These are phyloP conservation scores for Apostichopus parvimensis DNA, from an alignment of 35 echinoderm and acorn worm genomes.

Conservation along the genomic window DNA sequence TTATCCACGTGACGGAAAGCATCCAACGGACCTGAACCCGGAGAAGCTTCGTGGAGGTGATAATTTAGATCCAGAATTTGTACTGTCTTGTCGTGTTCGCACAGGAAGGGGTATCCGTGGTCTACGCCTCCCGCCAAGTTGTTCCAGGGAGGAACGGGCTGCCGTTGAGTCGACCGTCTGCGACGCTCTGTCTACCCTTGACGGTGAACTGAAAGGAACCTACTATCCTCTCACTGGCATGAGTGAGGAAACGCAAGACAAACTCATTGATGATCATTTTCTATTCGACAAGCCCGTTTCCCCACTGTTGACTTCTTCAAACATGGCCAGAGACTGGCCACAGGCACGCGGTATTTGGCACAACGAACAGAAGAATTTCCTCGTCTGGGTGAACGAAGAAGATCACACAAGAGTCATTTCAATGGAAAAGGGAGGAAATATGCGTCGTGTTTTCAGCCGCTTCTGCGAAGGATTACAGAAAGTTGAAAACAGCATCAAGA, in stretches of 20 bases:
- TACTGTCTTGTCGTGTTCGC: constrained; percentile 90
- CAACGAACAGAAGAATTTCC: constrained; percentile 95
- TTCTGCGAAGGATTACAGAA: constrained; percentile 95
- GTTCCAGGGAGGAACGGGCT: constrained; percentile 69
- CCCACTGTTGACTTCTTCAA: constrained; percentile 80
- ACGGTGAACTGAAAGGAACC: constrained; percentile 73
- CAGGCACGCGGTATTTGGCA: constrained; percentile 96
- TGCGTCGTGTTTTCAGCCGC: constrained; percentile 80
- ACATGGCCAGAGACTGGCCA: constrained; percentile 99
- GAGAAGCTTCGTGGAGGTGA: constrained; percentile 74
- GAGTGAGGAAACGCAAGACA: constrained; percentile 84
- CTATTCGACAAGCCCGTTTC: constrained; percentile 98
- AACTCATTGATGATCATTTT: constrained; percentile 95
- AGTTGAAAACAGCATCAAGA: constrained; percentile 78
- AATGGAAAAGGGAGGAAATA: constrained; percentile 97
- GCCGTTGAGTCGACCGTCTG: constrained; percentile 70
- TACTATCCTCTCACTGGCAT: constrained; percentile 96
- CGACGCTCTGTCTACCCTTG: constrained; percentile 72
- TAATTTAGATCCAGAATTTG: constrained; percentile 88
- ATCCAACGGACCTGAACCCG: constrained; percentile 83
- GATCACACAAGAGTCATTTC: constrained; percentile 98
- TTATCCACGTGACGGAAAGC: constrained; percentile 76
- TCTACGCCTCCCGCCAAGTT: constrained; percentile 74
- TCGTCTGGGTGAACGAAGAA: constrained; percentile 98
- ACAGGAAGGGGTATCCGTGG: constrained; percentile 95